Base-by-base conservation (phyloP, 1,140 invertebrate genomes). In the Drosophila pandora region DNA sequence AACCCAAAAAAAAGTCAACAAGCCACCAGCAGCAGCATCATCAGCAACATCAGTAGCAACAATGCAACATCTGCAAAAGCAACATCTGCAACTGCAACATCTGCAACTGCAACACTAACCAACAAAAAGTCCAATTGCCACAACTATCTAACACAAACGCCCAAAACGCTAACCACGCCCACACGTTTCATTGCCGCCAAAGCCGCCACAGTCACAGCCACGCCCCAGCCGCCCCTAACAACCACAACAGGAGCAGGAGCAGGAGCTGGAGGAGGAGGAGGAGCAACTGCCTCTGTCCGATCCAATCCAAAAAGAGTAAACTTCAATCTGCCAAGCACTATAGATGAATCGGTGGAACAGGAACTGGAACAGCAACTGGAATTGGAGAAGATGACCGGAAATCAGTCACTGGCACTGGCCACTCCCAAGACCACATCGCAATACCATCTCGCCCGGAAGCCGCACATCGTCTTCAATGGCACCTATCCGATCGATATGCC, bases 401-500 rank as follows among this genome's bases (percentile, higher is more conserved):
- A 21, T 0, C 10, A 87, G 6, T 74, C 82, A 8, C 22, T 32
- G 54, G 39, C 63, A 0, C 43, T 53, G 32, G 53, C 63, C n/a
- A 62, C 39, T 41, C 34, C 8, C 3, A 41, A 41, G 3, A 2
- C 39, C 13, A 17, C 17, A 17, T 12, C 52, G 8, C 32, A 41
- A 4, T 30, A 28, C 3, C 53, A 22, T n/a, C 56, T 57, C 2
- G 32, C 25, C 28, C 55, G 47, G 7, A 80, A 88, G 47, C 70
- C 83, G 2, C 83, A 91, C 28, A 91, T 92, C 41, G 93, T 97
- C 39, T 97, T 96, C 85, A 95, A 96, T 54, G 96, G 96, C 32
- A 97, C 96, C 5, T 97, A 94, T 92, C 95, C 95, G 2, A 96
- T 97, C 48, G 96, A 96, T 87, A 92, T 93, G 72, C 95, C 95